Conservation (phyloP, 1,140 invertebrate genomes). For the Zaprionus vittiger region DNA sequence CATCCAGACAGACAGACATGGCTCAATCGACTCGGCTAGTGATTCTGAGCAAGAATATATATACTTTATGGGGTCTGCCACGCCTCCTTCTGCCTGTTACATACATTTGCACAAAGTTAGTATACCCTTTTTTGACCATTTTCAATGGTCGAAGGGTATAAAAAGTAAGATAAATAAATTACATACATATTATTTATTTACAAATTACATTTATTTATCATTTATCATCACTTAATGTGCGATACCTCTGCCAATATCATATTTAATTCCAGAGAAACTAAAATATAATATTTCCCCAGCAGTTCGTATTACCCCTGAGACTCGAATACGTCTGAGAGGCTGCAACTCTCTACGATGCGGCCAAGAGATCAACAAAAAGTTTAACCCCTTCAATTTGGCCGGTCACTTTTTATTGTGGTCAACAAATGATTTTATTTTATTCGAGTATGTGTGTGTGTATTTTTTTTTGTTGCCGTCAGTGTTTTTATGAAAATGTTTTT, state of each 20-base stretch:
- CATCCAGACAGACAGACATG: too few species aligned
- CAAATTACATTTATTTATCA: neutral
- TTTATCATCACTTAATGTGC: neutral
- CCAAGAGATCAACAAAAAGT: conserved; percentile 52
- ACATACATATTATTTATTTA: too few species aligned
- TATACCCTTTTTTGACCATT: too few species aligned
- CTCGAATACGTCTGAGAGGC: neutral
- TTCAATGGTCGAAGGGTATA: too few species aligned
- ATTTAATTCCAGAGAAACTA: too few species aligned
- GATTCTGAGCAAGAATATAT: too few species aligned
- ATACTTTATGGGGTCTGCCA: too few species aligned
- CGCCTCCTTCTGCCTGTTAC: too few species aligned
- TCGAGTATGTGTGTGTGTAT: neutral
- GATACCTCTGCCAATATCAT: neutral
- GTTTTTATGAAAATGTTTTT: conserved; percentile 44
- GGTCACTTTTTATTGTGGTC: conserved; percentile 38
- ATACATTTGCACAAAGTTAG: too few species aligned
- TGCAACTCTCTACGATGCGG: conserved; percentile 9
- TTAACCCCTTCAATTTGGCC: conserved; percentile 47
- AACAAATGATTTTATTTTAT: conserved; percentile 33
- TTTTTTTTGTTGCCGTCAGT: neutral
- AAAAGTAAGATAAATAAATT: neutral
- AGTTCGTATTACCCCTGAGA: neutral
- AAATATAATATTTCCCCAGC: neutral
- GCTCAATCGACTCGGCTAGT: too few species aligned